These are phyloP conservation scores for Hemichromis elongatus DNA, from an alignment of 2,113 vertebrate genomes.

Conservation along the genomic window DNA sequence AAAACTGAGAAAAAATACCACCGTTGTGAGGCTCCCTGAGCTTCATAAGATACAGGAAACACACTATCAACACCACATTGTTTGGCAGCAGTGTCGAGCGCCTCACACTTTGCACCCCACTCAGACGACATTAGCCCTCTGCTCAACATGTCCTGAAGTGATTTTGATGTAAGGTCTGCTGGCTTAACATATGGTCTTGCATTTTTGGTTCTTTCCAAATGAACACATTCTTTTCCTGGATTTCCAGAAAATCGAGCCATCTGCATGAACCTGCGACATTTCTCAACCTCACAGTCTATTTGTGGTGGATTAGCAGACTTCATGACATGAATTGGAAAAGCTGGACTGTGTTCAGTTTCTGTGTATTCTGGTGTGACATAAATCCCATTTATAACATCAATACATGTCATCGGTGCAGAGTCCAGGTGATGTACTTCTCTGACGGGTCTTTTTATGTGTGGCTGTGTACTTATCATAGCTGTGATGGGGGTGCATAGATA, in stretches of 20 bases:
- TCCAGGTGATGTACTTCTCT: not conserved
- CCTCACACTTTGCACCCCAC: not conserved
- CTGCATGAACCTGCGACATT: not conserved
- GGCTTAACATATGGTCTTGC: not conserved
- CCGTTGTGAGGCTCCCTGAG: accelerated
- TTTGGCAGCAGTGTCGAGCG: not conserved
- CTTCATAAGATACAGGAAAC: not conserved
- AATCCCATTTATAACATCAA: not conserved
- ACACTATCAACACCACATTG: not conserved
- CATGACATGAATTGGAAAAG: not conserved
- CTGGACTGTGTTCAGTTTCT: not conserved
- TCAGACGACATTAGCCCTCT: not conserved
- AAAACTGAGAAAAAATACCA: not conserved
- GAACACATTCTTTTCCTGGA: not conserved
- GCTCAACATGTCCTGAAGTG: not conserved
- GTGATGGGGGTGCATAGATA: not conserved
- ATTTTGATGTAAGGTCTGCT: not conserved
- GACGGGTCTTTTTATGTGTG: not conserved
- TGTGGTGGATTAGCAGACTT: not conserved
- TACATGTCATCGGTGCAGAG: not conserved
- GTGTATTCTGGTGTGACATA: not conserved
- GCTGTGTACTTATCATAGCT: not conserved
- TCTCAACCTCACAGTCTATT: not conserved
- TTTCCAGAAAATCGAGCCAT: not conserved
- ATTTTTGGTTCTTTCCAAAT: not conserved